These are phyloP conservation scores for Parauchenoglanis ngamensis DNA, from an alignment of 2,797 vertebrate genomes.

Conservation along the genomic window DNA sequence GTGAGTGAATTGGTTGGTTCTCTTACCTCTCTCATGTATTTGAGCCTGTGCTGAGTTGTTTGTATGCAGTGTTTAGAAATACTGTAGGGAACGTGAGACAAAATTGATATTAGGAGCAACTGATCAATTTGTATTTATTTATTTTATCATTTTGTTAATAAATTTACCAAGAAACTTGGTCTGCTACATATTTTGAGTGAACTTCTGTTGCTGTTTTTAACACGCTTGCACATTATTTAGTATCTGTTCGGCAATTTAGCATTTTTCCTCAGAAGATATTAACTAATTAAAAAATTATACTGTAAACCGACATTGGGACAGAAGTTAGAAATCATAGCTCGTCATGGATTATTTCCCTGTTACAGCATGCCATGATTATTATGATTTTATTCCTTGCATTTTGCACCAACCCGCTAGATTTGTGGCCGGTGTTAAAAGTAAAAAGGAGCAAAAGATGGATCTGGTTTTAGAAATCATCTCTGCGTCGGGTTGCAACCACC, in stretches of 20 bases:
- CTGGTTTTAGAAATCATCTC: neutral
- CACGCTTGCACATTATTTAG: no score
- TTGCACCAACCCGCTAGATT: neutral
- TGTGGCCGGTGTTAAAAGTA: neutral
- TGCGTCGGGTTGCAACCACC: neutral
- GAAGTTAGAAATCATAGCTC: neutral
- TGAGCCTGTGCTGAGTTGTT: constrained; percentile 95
- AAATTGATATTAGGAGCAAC: constrained; percentile 92
- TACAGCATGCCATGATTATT: neutral
- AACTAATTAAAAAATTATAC: neutral
- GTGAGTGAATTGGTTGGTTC: constrained; percentile 87
- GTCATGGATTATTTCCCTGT: neutral
- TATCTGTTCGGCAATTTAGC: neutral
- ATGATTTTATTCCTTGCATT: neutral
- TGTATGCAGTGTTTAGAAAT: constrained; percentile 97
- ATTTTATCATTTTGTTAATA: constrained; percentile 99
- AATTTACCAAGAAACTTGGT: constrained; percentile 83
- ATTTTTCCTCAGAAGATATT: neutral
- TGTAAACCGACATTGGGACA: neutral
- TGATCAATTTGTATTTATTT: constrained; percentile 99
- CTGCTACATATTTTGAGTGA: constrained; percentile 30
- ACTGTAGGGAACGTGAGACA: constrained; percentile 90
- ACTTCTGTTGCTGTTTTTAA: neutral
- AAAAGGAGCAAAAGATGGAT: neutral
- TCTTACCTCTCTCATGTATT: constrained; percentile 87